A percentile compares a stretch with the other conserved stretches of the same genome.
These are phyloP conservation scores for Parazoanthus atlanticus DNA, from an alignment of 92 coral and sea anemone species.

Conservation along the genomic window DNA sequence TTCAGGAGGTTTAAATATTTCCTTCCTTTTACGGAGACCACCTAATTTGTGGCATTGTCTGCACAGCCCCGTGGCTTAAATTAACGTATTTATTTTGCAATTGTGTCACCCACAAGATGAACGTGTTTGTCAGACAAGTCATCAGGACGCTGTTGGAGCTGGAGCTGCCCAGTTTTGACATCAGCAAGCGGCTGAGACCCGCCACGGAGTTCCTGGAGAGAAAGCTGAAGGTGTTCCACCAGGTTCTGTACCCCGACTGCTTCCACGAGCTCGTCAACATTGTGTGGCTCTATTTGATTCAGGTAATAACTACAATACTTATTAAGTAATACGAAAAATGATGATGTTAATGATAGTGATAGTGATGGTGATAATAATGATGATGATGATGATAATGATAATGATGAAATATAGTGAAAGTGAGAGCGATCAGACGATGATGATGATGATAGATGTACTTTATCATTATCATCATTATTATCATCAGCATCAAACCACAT, in stretches of 20 bases:
- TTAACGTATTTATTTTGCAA: no score
- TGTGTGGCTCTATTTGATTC: slow-evolving; percentile 60
- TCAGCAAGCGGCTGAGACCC: slow-evolving; percentile 78
- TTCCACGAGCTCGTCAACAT: slow-evolving; percentile 58
- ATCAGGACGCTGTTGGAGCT: slow-evolving; percentile 67
- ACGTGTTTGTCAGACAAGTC: slow-evolving; percentile 70
- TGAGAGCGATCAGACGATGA: no score
- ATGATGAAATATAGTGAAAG: no score
- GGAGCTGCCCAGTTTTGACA: slow-evolving; percentile 66
- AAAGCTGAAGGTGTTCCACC: slow-evolving; percentile 56
- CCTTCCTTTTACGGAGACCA: no score
- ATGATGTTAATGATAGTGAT: no score
- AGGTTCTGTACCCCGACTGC: slow-evolving; percentile 60
- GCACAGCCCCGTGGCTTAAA: not conserved
- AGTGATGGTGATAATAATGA: no score
- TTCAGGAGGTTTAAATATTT: no score
- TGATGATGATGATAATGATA: no score
- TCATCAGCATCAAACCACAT: no score
- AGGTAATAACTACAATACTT: slow-evolving; percentile 43
- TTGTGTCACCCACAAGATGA: slow-evolving; percentile 47
- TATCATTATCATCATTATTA: no score
- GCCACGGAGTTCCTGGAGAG: slow-evolving; percentile 67
- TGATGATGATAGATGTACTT: no score
- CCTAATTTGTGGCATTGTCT: not conserved
- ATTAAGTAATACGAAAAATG: no score